Percentiles rank a stretch among this genome's conserved stretches.
These are phyloP conservation scores for Sparidentex hasta DNA, from an alignment of 2,797 vertebrate genomes.

Conservation along the genomic window DNA sequence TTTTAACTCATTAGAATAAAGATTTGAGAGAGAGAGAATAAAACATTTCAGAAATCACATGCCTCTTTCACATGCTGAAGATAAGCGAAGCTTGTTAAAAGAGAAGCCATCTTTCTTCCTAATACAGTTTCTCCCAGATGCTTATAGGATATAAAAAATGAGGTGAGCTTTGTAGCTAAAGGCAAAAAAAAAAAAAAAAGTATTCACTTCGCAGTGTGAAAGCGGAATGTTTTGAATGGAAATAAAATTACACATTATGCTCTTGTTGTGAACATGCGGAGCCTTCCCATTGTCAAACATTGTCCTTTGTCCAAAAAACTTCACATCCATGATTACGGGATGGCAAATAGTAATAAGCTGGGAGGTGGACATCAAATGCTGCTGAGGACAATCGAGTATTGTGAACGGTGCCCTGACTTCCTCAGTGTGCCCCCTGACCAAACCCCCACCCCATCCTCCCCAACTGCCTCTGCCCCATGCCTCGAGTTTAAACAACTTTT, in stretches of 20 bases:
- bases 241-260: slow-evolving; percentile 74
- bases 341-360: slow-evolving; percentile 65
- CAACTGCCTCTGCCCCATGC: slow-evolving; percentile 55
- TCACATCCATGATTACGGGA: slow-evolving; percentile 68
- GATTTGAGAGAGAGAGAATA: slow-evolving; percentile 7
- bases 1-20: slow-evolving; percentile 32
- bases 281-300: slow-evolving; percentile 60
- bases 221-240: slow-evolving; percentile 66
- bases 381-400: slow-evolving; percentile 65
- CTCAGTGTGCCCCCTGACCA: slow-evolving; percentile 50
- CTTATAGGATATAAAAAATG: slow-evolving; percentile 54
- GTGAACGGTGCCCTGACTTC: slow-evolving; percentile 48
- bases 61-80: slow-evolving; percentile 70
- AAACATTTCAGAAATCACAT: slow-evolving; percentile 51
- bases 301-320: slow-evolving; percentile 55
- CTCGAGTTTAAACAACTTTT: slow-evolving; percentile 85
- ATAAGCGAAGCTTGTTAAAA: slow-evolving; percentile 56
- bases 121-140: slow-evolving; percentile 28
- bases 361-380: slow-evolving; percentile 54
- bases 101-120: slow-evolving; percentile 38
- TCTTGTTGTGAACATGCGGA: slow-evolving; percentile 69
- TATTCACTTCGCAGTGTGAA: slow-evolving; percentile 62
- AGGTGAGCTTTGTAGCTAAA: slow-evolving; percentile 37
- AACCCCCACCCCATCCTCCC: slow-evolving; percentile 7
- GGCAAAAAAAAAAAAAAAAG: slow-evolving; percentile 17